Conservation (phyloP, 2,113 vertebrate genomes). For the Patagioenas fasciata region DNA sequence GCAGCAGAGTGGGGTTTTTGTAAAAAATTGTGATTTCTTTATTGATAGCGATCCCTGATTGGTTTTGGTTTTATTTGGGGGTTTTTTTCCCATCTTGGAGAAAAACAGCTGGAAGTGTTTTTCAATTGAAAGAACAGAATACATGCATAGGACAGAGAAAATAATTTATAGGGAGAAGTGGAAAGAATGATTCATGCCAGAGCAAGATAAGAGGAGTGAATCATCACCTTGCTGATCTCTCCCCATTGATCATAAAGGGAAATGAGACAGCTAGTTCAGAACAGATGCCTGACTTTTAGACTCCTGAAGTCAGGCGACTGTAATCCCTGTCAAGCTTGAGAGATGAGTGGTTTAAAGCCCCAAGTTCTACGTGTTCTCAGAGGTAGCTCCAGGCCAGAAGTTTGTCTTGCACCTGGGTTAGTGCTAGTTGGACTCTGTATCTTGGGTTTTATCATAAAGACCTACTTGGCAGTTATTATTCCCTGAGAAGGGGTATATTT, state of each 20-base stretch:
- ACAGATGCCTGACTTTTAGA: constrained; percentile 31
- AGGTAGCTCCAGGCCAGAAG: neutral
- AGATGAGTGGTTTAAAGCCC: constrained; percentile 4
- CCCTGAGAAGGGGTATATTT: neutral
- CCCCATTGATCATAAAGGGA: constrained; percentile 56
- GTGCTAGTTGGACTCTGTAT: neutral
- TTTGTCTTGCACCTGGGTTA: neutral
- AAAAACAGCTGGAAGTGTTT: constrained; percentile 6
- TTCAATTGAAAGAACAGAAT: neutral
- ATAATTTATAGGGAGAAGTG: neutral
- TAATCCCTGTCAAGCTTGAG: constrained; percentile 29
- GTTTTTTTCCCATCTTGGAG: neutral
- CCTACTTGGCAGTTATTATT: neutral
- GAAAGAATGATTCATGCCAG: constrained; percentile 13
- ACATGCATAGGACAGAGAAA: neutral
- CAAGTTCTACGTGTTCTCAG: neutral
- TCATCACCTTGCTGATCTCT: constrained; percentile 38
- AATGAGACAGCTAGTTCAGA: constrained; percentile 48
- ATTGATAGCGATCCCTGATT: neutral
- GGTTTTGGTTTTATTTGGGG: too few relatives aligned
- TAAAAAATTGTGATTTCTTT: neutral
- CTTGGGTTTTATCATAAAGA: neutral
- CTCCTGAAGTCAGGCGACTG: neutral
- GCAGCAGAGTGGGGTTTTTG: neutral
- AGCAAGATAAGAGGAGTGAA: neutral